phyloP scores from a whole-genome alignment of 92 coral and sea anemone species.

The Nematostella vectensis region DNA sequence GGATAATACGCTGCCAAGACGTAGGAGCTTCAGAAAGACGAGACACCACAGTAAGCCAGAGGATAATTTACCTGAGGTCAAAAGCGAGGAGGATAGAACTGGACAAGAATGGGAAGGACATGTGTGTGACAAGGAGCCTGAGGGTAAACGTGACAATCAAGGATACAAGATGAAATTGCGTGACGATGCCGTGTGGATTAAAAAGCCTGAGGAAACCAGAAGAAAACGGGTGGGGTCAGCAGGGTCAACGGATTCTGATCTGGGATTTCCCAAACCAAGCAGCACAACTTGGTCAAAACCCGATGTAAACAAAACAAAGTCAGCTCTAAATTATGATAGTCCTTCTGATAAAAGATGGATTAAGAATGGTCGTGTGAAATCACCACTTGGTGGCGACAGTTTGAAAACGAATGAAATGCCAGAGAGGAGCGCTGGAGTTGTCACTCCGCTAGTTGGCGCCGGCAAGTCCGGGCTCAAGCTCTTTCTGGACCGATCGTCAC shows the following conservation, averaged over 20 bases:
- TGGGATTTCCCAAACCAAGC: not conserved
- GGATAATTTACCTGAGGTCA: not conserved
- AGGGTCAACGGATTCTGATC: not conserved
- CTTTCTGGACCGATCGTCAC: not conserved
- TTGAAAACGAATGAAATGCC: not conserved
- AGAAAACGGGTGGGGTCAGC: not conserved
- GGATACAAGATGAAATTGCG: no score
- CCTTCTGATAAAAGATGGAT: not conserved
- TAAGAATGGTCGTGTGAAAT: not conserved
- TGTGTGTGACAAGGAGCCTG: no score
- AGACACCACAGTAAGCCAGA: not conserved
- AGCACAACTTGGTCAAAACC: no score
- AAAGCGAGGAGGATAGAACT: not conserved
- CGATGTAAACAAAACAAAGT: not conserved
- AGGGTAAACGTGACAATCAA: no score
- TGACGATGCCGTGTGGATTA: not conserved
- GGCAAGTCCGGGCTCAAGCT: not conserved
- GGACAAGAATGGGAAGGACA: no score
- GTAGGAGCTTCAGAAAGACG: not conserved
- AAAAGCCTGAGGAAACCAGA: not conserved
- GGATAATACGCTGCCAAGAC: not conserved
- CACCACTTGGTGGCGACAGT: not conserved
- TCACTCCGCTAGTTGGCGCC: not conserved
- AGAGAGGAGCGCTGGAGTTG: not conserved
- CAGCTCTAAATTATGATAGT: not conserved